Evolutionary conservation across 2,113 vertebrate genomes (phyloP), one percentile per base, ranked within the genome.

Genomic region (Columbina picui): DNA sequence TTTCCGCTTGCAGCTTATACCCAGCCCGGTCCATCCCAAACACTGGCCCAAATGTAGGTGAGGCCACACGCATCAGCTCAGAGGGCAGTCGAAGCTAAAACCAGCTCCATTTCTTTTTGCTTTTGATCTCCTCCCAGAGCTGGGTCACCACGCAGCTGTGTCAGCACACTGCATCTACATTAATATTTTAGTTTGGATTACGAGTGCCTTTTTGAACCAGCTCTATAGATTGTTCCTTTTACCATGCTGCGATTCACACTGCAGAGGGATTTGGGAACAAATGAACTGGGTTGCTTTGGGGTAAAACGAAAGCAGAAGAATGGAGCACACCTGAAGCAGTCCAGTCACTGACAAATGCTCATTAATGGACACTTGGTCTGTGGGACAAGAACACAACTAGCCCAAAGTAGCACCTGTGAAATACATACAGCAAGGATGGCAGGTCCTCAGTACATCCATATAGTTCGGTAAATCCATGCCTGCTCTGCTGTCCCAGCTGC

Each of bases 371-470:
- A 7, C 20, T 55, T 2, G 2, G 11, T 41, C 65, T 83, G 67
- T 1, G 2, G 68, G 63, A 26, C 1, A 7, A 65, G 39, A 50
- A 43, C 27, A 63, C 45, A 32, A 32, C 9, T 7, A 68, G 32
- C 26, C 32, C 76, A 45, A 18, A 57, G 67, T 9, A 61, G 15
- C 18, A 52, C 22, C 75, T n/a, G 14, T 81, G 57, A 57, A 53
- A 68, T 17, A n/a, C 10, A 0, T 12, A 3, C 14, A 27, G 64
- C 1, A 0, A 22, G 53, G 49, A 12, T 13, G 17, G 38, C 41
- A 27, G 55, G 49, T 74, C 64, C 59, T 69, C 32, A 2, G 36
- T 5, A 16, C 26, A 45, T 63, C 45, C 19, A 0, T 7, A 6
- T 29, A 4, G 25, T 59, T n/a, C 1, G 0, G 49, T 49, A 39